Evolutionary conservation across 2,888 invertebrate genomes (phyloP).

Genomic region (Eilema griseolum): DNA sequence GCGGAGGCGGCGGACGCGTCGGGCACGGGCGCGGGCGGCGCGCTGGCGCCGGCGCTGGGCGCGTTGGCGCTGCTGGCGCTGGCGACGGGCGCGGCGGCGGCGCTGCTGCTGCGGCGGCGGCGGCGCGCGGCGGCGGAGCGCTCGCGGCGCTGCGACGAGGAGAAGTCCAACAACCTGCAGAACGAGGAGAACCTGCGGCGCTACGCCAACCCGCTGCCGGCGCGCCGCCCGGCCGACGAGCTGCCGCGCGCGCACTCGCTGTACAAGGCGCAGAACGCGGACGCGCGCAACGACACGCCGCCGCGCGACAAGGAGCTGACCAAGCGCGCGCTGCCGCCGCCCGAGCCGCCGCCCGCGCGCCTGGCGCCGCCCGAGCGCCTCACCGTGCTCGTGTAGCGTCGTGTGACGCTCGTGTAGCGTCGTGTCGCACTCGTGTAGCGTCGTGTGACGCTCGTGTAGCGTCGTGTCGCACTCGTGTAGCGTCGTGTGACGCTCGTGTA

Average conservation of each 20-base stretch:
- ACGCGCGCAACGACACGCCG: slow-evolving; percentile 94
- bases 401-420: slow-evolving; percentile 64
- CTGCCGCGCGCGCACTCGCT: slow-evolving; percentile 88
- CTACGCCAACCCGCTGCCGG: slow-evolving; percentile 92
- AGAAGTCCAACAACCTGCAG: slow-evolving; percentile 96
- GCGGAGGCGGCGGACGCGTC: slow-evolving; percentile 63
- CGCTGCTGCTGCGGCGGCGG: slow-evolving; percentile 53
- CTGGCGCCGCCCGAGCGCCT: slow-evolving; percentile 76
- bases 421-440: slow-evolving; percentile 72
- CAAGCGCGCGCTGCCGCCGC: slow-evolving; percentile 88
- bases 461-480: too few relatives aligned
- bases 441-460: slow-evolving; percentile 64
- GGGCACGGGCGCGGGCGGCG: slow-evolving; percentile 58
- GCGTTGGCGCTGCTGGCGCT: slow-evolving; percentile 52
- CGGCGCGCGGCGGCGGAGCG: slow-evolving; percentile 84
- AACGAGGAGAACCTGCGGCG: slow-evolving; percentile 96
- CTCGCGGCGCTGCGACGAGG: slow-evolving; percentile 91
- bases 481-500: too few relatives aligned
- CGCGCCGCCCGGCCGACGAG: slow-evolving; percentile 79
- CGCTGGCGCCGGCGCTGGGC: slow-evolving; percentile 51
- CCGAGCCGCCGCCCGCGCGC: slow-evolving; percentile 72
- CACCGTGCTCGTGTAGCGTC: slow-evolving; percentile 76
- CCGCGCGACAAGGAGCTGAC: slow-evolving; percentile 92
- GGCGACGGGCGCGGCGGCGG: slow-evolving; percentile 73
- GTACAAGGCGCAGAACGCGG: slow-evolving; percentile 94